These are phyloP conservation scores for Conchocele bisecta DNA, from an alignment of 2,888 invertebrate species.

Conservation along the genomic window DNA sequence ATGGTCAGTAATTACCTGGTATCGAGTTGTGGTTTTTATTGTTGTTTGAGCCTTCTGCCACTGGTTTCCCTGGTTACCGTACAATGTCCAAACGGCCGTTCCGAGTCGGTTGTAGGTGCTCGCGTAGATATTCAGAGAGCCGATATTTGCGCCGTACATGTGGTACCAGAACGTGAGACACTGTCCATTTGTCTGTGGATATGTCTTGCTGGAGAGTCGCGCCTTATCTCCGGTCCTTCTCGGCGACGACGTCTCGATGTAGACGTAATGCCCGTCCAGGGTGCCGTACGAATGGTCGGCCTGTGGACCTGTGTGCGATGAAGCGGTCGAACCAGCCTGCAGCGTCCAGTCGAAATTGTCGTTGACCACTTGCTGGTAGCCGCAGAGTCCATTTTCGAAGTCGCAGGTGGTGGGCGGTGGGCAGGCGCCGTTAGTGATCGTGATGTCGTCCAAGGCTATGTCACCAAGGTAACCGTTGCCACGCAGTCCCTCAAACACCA, in stretches of 20 bases:
- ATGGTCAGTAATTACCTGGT: too few relatives aligned
- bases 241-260: conserved; percentile 68
- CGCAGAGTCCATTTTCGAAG: conserved; percentile 77
- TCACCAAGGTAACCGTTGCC: conserved; percentile 77
- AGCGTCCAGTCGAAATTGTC: conserved; percentile 78
- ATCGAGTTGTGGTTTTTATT: conserved; percentile 62
- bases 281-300: conserved; percentile 74
- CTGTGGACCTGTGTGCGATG: conserved; percentile 67
- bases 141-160: conserved; percentile 76
- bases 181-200: conserved; percentile 61
- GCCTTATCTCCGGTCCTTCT: conserved; percentile 66
- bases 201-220: conserved; percentile 64
- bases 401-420: conserved; percentile 70
- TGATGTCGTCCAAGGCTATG: conserved; percentile 81
- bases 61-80: conserved; percentile 72
- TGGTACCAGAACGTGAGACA: conserved; percentile 80
- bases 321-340: conserved; percentile 71
- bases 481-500: conserved; percentile 77
- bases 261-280: conserved; percentile 73
- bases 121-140: conserved; percentile 72
- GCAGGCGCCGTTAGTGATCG: conserved; percentile 67
- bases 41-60: conserved; percentile 75
- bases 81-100: conserved; percentile 65
- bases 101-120: conserved; percentile 55
- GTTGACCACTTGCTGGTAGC: conserved; percentile 70